Evolutionary conservation across 2,888 invertebrate genomes (phyloP).

Genomic region (Meloe dianella): DNA sequence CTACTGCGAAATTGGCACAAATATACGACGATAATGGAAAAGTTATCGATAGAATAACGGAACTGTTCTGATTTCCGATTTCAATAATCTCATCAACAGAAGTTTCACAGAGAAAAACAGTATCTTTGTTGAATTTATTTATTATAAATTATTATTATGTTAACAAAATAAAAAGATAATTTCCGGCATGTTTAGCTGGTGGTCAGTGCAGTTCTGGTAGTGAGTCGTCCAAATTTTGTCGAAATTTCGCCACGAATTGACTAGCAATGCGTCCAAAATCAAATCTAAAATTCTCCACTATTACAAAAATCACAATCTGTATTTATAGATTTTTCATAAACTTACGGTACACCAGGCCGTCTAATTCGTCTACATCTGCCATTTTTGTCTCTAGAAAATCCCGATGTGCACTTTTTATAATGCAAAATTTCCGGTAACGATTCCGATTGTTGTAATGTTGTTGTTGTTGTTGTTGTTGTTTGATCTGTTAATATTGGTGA

Average conservation of each 20-base stretch:
- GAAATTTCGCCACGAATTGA: slow-evolving; percentile 49
- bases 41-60: neutral
- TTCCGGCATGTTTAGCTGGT: too few relatives aligned
- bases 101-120: too few relatives aligned
- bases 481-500: neutral
- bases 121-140: too few relatives aligned
- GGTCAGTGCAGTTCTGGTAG: neutral
- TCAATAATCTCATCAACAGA: too few relatives aligned
- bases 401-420: slow-evolving; percentile 49
- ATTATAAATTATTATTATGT: too few relatives aligned
- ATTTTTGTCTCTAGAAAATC: slow-evolving; percentile 54
- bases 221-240: slow-evolving; percentile 17
- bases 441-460: neutral
- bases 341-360: slow-evolving; percentile 48
- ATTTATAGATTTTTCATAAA: slow-evolving; percentile 13
- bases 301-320: slow-evolving; percentile 15
- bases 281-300: slow-evolving; percentile 45
- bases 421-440: slow-evolving; percentile 47
- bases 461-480: neutral
- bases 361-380: slow-evolving; percentile 56
- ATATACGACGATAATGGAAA: neutral
- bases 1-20: neutral
- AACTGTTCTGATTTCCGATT: neutral
- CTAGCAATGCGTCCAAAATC: slow-evolving; percentile 51
- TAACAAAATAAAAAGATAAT: neutral